phyloP scores from a whole-genome alignment of 2,113 vertebrate species.

The Lathamus discolor region DNA sequence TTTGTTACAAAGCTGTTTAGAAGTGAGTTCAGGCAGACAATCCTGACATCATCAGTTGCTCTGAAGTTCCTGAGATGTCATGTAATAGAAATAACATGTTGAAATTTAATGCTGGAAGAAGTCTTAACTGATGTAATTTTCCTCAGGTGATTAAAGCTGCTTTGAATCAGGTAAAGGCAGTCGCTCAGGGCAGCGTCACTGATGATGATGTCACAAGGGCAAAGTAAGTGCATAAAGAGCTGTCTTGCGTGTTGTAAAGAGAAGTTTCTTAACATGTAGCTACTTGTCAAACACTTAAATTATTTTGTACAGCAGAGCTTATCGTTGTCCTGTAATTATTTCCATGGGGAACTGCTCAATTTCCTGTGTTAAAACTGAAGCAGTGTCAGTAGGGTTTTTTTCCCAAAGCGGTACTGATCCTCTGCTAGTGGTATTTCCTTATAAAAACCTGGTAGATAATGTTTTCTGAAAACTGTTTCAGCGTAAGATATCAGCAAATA shows the following conservation, averaged over 20 bases:
- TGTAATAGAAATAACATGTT: not conserved
- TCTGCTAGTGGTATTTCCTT: not conserved
- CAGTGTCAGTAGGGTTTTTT: not conserved
- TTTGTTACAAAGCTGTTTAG: not conserved
- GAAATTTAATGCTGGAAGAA: not conserved
- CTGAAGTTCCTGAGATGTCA: not conserved
- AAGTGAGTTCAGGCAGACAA: not conserved
- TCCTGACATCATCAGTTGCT: not conserved
- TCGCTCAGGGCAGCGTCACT: constrained; percentile 85
- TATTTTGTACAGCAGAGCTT: not conserved
- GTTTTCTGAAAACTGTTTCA: not conserved
- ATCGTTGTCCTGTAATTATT: not conserved
- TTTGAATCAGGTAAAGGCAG: constrained; percentile 81
- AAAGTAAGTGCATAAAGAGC: constrained; percentile 81
- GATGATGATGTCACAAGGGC: constrained; percentile 84
- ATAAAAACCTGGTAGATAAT: not conserved
- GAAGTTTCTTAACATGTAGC: not conserved
- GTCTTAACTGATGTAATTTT: not conserved
- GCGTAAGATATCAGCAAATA: not conserved
- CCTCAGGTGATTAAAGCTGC: constrained; percentile 89
- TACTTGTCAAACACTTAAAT: not conserved
- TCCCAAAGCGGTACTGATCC: not conserved
- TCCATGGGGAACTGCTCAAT: not conserved
- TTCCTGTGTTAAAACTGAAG: not conserved
- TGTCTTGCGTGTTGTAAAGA: not conserved